Conservation (phyloP, 2,888 invertebrate genomes). For the Eristalis arbustorum region DNA sequence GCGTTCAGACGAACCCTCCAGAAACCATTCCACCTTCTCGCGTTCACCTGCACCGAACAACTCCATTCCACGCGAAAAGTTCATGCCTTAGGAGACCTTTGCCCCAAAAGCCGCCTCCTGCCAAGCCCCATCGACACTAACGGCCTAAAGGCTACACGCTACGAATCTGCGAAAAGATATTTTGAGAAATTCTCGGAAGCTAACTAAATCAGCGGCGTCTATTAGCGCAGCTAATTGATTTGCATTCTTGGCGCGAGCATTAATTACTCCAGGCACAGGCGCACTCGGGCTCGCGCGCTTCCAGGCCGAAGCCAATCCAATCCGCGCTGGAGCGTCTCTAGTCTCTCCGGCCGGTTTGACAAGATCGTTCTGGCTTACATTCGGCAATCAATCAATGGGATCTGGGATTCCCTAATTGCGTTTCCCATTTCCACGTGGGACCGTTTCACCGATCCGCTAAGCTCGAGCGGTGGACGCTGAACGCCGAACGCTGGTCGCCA, state of each 20-base stretch:
- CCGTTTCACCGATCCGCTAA: conserved; percentile 3
- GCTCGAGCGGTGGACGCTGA: neutral
- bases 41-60: too few species aligned
- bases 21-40: too few species aligned
- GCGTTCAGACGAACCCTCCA: too few species aligned
- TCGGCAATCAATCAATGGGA: neutral
- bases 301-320: too few species aligned
- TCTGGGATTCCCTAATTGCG: neutral
- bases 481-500: neutral
- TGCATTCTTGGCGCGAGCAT: neutral
- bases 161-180: neutral
- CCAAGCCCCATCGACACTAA: neutral
- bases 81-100: neutral
- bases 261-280: conserved; percentile 31
- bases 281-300: neutral
- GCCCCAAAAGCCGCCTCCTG: neutral
- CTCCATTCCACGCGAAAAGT: neutral
- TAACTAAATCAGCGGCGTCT: conserved; percentile 15
- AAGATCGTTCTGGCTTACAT: neutral
- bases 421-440: neutral
- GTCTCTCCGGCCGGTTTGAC: conserved; percentile 1
- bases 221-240: conserved; percentile 31
- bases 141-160: neutral
- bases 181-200: conserved; percentile 26
- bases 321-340: neutral